Base-by-base conservation (phyloP, 2,888 invertebrate species). In the Diabrotica balteata region DNA sequence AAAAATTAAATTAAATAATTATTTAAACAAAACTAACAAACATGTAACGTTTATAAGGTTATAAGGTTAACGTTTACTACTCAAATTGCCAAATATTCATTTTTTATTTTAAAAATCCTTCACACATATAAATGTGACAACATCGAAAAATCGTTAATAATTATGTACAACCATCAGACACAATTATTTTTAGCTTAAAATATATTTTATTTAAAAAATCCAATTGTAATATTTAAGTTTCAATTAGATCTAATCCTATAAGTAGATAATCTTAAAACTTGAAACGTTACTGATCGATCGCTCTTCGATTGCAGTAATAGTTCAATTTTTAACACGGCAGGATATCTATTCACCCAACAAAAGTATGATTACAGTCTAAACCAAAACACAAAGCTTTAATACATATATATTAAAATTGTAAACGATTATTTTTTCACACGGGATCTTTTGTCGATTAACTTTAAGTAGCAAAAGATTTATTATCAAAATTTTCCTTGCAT, bases 291-390 rank as follows among this genome's bases (percentile, higher is more conserved):
- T 63, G 63, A 63, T 32, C 72, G 80, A 81, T 80, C 78, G 69
- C 73, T 75, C 73, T 72, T 77, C 75, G 82, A 83, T 83, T 81
- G 82, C 80, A 77, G 80, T 83, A 84, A 84, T 84, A 81, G 83
- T 83, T 83, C 82, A 83, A 84, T 84, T 84, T 84, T 84, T 84
- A 83, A 83, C 84, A 78, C 84, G 73, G 81, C 84, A 77, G 83
- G 84, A 82, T 79, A 79, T 80, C 84, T 82, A 84, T 84, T 84
- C 80, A 83, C 76, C 77, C 79, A 80, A 83, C 83, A 83, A 83
- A 80, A 80, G 78, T 79, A 80, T 78, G 80, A 82, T 83, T 83
- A 83, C 81, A 75, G 74, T 73, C 73, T 73, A 70, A 77, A 79
- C 76, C 78, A 79, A 78, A 80, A 82, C 77, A 82, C 82, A 82